Base-by-base conservation (phyloP, 2,113 vertebrate genomes). In the Xyrauchen texanus region DNA sequence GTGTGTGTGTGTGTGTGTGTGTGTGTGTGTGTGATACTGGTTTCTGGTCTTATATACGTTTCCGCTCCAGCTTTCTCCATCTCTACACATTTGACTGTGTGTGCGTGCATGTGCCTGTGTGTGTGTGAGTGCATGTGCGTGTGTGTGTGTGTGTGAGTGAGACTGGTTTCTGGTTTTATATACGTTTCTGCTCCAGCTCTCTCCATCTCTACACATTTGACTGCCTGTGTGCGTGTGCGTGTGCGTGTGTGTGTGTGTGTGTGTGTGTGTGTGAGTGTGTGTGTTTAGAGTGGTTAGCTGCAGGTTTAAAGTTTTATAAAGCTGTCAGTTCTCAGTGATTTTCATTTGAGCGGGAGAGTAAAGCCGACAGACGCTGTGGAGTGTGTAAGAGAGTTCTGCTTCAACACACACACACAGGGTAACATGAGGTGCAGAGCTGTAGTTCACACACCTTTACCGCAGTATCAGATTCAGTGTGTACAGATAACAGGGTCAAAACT, bases 231-330 rank as follows among this genome's bases (percentile, higher is more conserved):
- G 10, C 34, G 1, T 34, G 3, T 34, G 21, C 1, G 21, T 34
- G 21, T 34, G 21, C 3, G 21, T 34, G 70, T 76, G 47, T 8
- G 65, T 73, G 13, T 21, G 55, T 53, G 51, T 51, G 76, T 49
- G 69, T 63, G 52, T 58, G 83, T 88, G 76, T 80, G 73, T 57
- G 52, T 66, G 76, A 46, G 60, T 79, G 67, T 73, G 76, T 75
- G 67, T 80, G 73, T 76, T 57, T 63, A 63, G 79, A 87, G 86
- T 85, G 84, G 88, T 85, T 85, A 88, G 88, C 91, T 88, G 87
- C 88, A 84, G 88, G 85, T 90, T 92, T 92, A 92, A 91, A 91
- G 86, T 92, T 92, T 92, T 90, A 92, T 93, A 88, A 86, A 81
- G 86, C 90, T 92, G 91, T 90, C 91, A 92, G 87, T 85, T 88